A percentile compares a stretch with the other conserved stretches of the same genome.
Evolutionary conservation across 1,140 invertebrate genomes (phyloP).

Genomic region (Drosophila aff.): DNA sequence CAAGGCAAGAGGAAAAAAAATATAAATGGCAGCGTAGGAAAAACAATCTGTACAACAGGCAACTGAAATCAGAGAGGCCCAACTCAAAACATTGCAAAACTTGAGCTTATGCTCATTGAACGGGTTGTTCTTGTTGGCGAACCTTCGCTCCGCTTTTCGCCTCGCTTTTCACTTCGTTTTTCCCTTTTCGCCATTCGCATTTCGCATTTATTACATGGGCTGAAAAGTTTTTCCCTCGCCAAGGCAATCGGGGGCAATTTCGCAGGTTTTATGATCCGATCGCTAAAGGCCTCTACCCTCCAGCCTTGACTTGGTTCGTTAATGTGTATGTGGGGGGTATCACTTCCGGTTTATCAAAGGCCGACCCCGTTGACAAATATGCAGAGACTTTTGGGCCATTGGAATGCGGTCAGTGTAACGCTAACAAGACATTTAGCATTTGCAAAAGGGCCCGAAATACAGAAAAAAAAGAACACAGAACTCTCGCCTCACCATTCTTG

Average conservation of each 20-base stretch:
- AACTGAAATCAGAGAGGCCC: constrained; percentile 61
- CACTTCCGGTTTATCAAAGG: constrained; percentile 73
- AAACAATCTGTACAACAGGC: constrained; percentile 46
- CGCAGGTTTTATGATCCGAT: constrained; percentile 77
- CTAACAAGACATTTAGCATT: constrained; percentile 75
- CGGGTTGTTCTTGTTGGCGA: constrained; percentile 33
- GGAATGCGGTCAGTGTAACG: constrained; percentile 79
- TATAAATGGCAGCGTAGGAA: constrained; percentile 30
- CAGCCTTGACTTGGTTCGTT: constrained; percentile 19
- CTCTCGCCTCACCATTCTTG: constrained; percentile 24
- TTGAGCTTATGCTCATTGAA: constrained; percentile 66
- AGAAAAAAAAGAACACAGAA: background rate
- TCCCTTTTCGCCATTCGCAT: constrained; percentile 15
- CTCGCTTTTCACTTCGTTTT: constrained; percentile 36
- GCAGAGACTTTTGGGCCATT: constrained; percentile 54
- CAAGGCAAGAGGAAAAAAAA: constrained; percentile 61
- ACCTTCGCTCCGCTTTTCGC: constrained; percentile 13
- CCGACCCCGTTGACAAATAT: constrained; percentile 72
- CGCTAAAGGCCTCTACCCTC: constrained; percentile 35
- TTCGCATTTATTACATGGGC: constrained; percentile 72
- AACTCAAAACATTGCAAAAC: constrained; percentile 60
- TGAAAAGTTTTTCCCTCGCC: constrained; percentile 61
- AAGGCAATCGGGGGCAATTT: constrained; percentile 57
- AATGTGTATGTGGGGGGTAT: constrained; percentile 50
- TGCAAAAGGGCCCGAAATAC: constrained; percentile 39